phyloP scores from a whole-genome alignment of 2,797 vertebrate genomes.

The Hirundo rustica region DNA sequence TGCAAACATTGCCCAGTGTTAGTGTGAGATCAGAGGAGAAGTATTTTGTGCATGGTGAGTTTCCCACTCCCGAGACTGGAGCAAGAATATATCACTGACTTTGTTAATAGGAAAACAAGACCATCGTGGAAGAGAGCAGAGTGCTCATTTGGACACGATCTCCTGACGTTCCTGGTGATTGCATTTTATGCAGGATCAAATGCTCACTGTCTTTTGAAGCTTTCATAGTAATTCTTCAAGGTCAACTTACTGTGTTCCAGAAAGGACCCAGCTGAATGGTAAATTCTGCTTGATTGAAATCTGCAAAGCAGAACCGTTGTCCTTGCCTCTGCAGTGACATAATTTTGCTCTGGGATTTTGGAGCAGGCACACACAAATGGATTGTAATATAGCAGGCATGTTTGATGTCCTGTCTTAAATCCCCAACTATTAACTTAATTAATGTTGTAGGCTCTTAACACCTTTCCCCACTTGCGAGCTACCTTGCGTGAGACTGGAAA shows the following conservation, averaged over 20 bases:
- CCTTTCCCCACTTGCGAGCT: background rate
- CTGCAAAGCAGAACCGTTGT: background rate
- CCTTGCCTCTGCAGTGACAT: background rate
- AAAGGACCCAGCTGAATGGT: background rate
- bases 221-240: background rate
- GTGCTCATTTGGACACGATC: background rate
- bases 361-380: background rate
- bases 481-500: background rate
- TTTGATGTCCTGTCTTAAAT: conserved; percentile 42
- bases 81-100: background rate
- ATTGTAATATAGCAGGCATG: background rate
- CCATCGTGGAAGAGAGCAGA: background rate
- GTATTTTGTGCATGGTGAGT: accelerated
- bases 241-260: background rate
- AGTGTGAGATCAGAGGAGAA: background rate
- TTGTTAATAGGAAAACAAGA: background rate
- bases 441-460: conserved; percentile 19
- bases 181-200: background rate
- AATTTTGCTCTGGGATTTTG: conserved; percentile 27
- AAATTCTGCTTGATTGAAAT: conserved; percentile 6
- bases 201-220: background rate
- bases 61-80: background rate
- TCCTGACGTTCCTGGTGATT: background rate
- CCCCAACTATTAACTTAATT: conserved; percentile 55
- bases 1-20: background rate